Evolutionary conservation across 2,888 invertebrate species (phyloP), one percentile per base, ranked within the genome.

Genomic region (Drosophila anceps): DNA sequence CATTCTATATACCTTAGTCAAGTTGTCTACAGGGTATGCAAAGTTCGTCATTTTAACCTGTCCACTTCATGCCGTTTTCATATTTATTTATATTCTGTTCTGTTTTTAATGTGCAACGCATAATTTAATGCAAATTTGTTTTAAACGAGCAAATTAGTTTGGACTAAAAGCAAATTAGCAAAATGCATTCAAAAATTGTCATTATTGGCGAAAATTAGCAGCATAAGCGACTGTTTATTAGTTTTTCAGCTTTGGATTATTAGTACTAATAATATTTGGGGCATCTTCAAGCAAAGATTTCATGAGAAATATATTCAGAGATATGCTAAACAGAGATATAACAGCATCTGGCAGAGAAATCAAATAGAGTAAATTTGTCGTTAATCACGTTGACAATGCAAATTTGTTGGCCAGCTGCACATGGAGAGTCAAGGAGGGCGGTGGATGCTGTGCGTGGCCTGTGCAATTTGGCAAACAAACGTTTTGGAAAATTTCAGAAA

Each of bases 361-460:
- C 46, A 77, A 78, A 74, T 67, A 46, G 61, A 70, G 63, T 64
- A 43, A 58, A 70, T 70, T 74, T 70, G 60, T 24, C 70, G 74
- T 77, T 78, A 78, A 77, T 77, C 76, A 77, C 63, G 74, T 64
- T 64, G 66, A 64, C 70, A 74, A 55, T 63, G 62, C 24, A 64
- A 58, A 70, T 65, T 73, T 77, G 76, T 57, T 72, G 37, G 60
- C 33, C 51, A 62, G 58, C 44, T 48, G 54, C 27, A 64, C 61
- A 24, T 46, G 37, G 20, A n/a, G 20, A 9, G 5, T 9, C 18
- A 13, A 2, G 24, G n/a, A n/a, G 33, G 43, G 5, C 12, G 27
- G 27, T 31, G 50, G 2, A 3, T 8, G 31, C 8, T 29, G 31
- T 20, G 57, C 57, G 13, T 43, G 35, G 35, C 13, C 44, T 67